These are phyloP conservation scores for Drosophila oshimai DNA, from an alignment of 1,140 invertebrate genomes.

Conservation along the genomic window DNA sequence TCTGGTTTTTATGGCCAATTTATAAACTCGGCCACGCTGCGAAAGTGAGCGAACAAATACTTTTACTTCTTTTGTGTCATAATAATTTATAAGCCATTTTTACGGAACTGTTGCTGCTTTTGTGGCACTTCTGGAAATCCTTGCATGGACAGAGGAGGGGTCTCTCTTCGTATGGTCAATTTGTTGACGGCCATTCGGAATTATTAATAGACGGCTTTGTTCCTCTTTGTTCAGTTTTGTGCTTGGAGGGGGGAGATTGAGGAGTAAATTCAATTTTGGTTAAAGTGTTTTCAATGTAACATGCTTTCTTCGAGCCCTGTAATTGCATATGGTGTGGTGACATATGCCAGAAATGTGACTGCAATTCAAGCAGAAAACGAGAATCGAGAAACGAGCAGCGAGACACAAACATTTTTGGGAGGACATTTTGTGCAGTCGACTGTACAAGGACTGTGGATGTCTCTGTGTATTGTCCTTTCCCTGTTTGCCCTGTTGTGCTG, in stretches of 20 bases:
- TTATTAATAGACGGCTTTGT: constrained; percentile 42
- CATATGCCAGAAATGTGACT: constrained; percentile 67
- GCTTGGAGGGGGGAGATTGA: too few relatives aligned
- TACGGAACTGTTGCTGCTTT: constrained; percentile 34
- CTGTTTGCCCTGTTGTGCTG: constrained; percentile 46
- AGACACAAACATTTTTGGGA: constrained; percentile 58
- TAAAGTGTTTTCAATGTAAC: constrained; percentile 56
- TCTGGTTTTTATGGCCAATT: constrained; percentile 50
- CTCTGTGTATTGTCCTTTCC: constrained; percentile 24
- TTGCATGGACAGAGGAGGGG: neutral
- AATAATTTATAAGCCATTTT: constrained; percentile 69
- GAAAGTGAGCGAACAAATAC: constrained; percentile 51
- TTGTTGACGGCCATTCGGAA: constrained; percentile 19
- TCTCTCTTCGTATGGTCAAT: constrained; percentile 27
- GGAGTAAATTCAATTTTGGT: constrained; percentile 39
- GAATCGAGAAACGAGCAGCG: constrained; percentile 23
- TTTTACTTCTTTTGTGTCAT: constrained; percentile 37
- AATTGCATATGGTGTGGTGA: constrained; percentile 59
- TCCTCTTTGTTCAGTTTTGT: neutral
- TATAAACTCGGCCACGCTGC: constrained; percentile 40
- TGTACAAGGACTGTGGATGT: constrained; percentile 38
- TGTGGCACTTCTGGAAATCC: constrained; percentile 6
- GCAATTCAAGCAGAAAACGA: constrained; percentile 60
- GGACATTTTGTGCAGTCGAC: constrained; percentile 57
- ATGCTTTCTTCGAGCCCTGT: constrained; percentile 6